Percentiles rank a stretch among this genome's conserved stretches.
These are phyloP conservation scores for Mormoops blainvillei DNA, from an alignment of 2,113 vertebrate genomes.

Conservation along the genomic window DNA sequence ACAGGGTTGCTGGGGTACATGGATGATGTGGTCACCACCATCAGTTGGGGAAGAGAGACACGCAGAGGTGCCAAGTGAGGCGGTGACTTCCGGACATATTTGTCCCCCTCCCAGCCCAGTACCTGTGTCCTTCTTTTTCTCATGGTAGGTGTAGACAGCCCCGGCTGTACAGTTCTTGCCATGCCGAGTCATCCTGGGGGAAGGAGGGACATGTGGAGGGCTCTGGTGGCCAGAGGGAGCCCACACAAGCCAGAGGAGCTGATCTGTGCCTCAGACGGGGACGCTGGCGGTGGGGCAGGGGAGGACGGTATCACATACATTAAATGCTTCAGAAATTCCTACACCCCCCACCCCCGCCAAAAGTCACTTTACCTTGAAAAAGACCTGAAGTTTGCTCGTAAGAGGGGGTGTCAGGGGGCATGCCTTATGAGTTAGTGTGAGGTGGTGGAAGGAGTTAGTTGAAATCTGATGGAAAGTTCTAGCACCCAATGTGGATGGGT, in stretches of 20 bases:
- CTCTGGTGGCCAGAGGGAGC: background rate
- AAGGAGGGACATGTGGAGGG: background rate
- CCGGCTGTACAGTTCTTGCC: constrained; percentile 94
- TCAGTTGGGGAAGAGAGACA: background rate
- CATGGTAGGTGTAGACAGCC: constrained; percentile 94
- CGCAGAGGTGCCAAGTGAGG: fast-evolving
- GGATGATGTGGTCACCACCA: background rate
- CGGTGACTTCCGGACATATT: fast-evolving
- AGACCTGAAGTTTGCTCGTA: background rate
- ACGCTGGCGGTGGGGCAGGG: background rate
- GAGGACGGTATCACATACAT: background rate
- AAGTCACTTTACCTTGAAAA: background rate
- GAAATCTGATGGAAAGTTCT: background rate
- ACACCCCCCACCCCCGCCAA: fast-evolving
- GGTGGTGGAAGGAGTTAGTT: background rate
- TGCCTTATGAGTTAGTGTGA: background rate
- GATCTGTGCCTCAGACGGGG: background rate
- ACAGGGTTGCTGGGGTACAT: fast-evolving
- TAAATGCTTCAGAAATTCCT: background rate
- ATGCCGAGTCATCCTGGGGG: constrained; percentile 87
- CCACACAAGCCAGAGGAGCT: background rate
- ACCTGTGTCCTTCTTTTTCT: constrained; percentile 95
- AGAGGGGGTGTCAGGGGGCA: background rate
- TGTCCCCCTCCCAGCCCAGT: background rate
- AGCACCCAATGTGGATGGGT: background rate